A percentile compares a stretch with the other conserved stretches of the same genome.
Conservation (phyloP, 2,888 invertebrate genomes). For the Osedax fenrisi region DNA sequence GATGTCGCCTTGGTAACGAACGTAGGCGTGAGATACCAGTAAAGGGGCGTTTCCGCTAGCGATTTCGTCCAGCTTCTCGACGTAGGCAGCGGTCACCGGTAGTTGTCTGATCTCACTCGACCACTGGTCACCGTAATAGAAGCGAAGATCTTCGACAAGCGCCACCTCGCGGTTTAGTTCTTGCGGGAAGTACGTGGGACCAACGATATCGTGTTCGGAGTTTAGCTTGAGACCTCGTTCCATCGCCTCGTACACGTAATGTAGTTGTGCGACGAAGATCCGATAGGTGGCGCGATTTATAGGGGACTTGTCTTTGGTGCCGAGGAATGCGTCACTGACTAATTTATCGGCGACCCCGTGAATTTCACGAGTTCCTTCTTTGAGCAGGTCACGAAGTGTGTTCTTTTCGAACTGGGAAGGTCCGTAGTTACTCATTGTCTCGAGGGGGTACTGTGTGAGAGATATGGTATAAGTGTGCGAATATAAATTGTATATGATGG, state of each 20-base stretch:
- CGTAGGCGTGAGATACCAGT: conserved; percentile 33
- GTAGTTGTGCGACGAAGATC: conserved; percentile 31
- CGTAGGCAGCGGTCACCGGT: conserved; percentile 24
- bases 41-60: conserved; percentile 26
- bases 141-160: conserved; percentile 30
- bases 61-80: conserved; percentile 26
- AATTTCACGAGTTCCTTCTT: conserved; percentile 26
- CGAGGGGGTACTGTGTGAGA: neutral
- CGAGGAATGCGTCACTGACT: conserved; percentile 23
- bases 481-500: too few relatives aligned
- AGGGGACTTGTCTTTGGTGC: conserved; percentile 11
- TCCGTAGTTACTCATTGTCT: neutral
- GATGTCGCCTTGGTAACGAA: conserved; percentile 34
- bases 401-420: conserved; percentile 7
- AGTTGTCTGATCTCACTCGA: conserved; percentile 4
- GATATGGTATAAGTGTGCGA: neutral
- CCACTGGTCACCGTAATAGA: conserved; percentile 33
- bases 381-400: conserved; percentile 8
- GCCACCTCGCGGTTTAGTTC: conserved; percentile 30
- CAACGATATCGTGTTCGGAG: conserved; percentile 28
- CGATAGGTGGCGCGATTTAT: conserved; percentile 27
- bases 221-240: conserved; percentile 29
- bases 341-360: conserved; percentile 33
- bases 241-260: conserved; percentile 33
- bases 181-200: conserved; percentile 32